Conservation (phyloP, 2,113 vertebrate species). For the Myiagra hebetior region DNA sequence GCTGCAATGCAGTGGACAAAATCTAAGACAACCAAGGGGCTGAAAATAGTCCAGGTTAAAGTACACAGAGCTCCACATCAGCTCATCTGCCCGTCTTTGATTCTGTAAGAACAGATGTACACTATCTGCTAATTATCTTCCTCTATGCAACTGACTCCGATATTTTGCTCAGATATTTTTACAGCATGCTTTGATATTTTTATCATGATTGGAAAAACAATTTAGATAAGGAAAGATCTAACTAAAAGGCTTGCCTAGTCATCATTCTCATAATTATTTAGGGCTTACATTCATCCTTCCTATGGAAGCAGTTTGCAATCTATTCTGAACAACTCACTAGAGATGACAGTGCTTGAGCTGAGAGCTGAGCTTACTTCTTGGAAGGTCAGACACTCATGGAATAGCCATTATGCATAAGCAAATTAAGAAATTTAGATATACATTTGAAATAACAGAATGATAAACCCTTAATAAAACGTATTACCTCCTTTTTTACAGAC, state of each 20-base stretch:
- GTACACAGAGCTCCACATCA: not conserved
- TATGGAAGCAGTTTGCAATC: slow-evolving; percentile 31
- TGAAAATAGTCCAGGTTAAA: slow-evolving; percentile 52
- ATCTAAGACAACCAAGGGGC: not conserved
- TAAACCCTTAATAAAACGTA: not conserved
- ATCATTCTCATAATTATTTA: slow-evolving; percentile 50
- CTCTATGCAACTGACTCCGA: not conserved
- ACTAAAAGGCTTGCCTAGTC: slow-evolving; percentile 39
- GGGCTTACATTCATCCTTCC: slow-evolving; percentile 41
- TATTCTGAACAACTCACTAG: not conserved
- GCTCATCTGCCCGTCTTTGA: slow-evolving; percentile 20
- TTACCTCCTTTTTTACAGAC: not conserved
- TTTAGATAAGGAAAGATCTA: slow-evolving; percentile 54
- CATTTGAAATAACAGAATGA: not conserved
- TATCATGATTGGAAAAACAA: slow-evolving; percentile 42
- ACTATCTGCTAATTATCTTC: slow-evolving; percentile 48
- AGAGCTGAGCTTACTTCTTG: not conserved
- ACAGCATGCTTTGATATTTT: slow-evolving; percentile 54
- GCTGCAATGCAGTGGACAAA: slow-evolving; percentile 22
- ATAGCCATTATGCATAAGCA: not conserved
- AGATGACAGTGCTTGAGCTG: not conserved
- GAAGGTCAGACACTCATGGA: not conserved
- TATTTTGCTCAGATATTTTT: slow-evolving; percentile 51
- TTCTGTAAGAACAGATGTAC: slow-evolving; percentile 13
- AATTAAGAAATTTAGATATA: not conserved